Conservation (phyloP, 2,888 invertebrate genomes). For the Nebria salina region DNA sequence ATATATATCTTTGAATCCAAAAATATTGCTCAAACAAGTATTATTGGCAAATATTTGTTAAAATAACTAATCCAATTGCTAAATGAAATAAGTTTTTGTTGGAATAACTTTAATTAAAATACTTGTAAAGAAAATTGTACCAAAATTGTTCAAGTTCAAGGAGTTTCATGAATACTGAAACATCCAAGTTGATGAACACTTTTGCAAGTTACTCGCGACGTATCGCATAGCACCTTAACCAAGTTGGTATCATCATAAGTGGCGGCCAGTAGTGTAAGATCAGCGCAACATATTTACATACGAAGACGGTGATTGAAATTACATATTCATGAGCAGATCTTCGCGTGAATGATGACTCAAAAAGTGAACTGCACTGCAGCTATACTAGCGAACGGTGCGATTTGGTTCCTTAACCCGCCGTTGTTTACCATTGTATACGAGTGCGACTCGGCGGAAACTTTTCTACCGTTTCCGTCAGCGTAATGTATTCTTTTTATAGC, state of each 20-base stretch:
- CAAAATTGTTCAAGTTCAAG: too few species aligned
- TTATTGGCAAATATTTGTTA: too few species aligned
- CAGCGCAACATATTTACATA: slow-evolving; percentile 29
- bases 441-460: slow-evolving; percentile 30
- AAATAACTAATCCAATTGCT: too few species aligned
- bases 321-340: slow-evolving; percentile 45
- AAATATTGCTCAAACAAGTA: too few species aligned
- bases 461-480: slow-evolving; percentile 37
- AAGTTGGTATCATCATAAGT: background rate
- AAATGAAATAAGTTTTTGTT: too few species aligned
- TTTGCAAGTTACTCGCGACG: background rate
- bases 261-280: background rate
- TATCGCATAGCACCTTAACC: background rate
- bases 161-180: background rate
- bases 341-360: slow-evolving; percentile 36
- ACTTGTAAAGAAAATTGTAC: too few species aligned
- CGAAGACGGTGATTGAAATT: slow-evolving; percentile 45
- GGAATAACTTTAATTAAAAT: too few species aligned
- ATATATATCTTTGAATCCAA: too few species aligned
- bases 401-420: slow-evolving; percentile 29
- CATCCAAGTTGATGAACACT: background rate
- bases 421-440: slow-evolving; percentile 42
- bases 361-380: slow-evolving; percentile 3
- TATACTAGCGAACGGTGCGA: background rate
- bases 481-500: slow-evolving; percentile 46